Conservation (phyloP, 2,888 invertebrate species). For the Drosophila emarginata region DNA sequence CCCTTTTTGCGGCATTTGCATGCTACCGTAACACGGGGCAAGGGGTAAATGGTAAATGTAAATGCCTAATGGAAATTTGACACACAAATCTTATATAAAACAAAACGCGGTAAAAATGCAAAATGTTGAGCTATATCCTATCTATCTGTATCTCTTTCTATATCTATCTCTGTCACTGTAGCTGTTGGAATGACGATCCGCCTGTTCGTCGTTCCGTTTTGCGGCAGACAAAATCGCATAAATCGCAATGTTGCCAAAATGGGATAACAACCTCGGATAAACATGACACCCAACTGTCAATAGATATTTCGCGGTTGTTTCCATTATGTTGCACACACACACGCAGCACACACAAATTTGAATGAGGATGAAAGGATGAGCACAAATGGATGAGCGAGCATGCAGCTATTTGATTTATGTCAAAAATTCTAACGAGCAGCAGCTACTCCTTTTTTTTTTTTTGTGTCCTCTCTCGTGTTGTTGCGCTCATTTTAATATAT, state of each 20-base stretch:
- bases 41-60: conserved; percentile 56
- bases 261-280: conserved; percentile 82
- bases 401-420: conserved; percentile 82
- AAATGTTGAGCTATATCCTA: conserved; percentile 65
- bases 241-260: conserved; percentile 80
- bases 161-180: conserved; percentile 36
- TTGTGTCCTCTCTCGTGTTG: not conserved
- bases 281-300: conserved; percentile 83
- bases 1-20: conserved; percentile 65
- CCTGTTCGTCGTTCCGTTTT: conserved; percentile 54
- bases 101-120: conserved; percentile 57
- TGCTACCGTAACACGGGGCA: conserved; percentile 47
- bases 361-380: conserved; percentile 23
- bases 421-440: conserved; percentile 77
- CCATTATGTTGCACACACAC: conserved; percentile 76
- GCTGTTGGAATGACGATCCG: conserved; percentile 34
- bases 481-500: conserved; percentile 36
- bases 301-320: conserved; percentile 82
- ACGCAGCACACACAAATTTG: conserved; percentile 9
- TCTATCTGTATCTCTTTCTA: conserved; percentile 16
- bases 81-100: conserved; percentile 75
- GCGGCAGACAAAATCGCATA: conserved; percentile 65
- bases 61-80: conserved; percentile 80
- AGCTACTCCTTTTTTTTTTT: conserved; percentile 13
- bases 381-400: conserved; percentile 70